These are phyloP conservation scores for Beroe ovata DNA, from an alignment of 37 sponge, comb jelly and placozoan genomes.

Conservation along the genomic window DNA sequence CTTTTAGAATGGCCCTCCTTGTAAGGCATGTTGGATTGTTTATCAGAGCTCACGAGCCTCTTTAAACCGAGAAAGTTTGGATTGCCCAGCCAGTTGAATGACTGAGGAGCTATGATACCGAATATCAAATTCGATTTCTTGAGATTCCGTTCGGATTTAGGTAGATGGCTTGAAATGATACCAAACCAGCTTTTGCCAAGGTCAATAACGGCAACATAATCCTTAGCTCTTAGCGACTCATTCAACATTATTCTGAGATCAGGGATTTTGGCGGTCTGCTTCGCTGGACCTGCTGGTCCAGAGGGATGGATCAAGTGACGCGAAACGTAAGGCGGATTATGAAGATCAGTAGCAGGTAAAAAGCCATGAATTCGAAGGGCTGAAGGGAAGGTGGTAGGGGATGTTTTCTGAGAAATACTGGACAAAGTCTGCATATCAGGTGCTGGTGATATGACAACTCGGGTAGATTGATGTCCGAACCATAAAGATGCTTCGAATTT, in stretches of 20 bases:
- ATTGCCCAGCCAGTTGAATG: constrained; percentile 37
- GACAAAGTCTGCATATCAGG: neutral
- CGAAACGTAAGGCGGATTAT: constrained; percentile 36
- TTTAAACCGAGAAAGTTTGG: constrained; percentile 52
- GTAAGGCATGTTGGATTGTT: constrained; percentile 56
- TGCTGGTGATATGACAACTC: neutral
- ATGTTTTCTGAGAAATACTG: neutral
- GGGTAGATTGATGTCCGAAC: constrained; percentile 56
- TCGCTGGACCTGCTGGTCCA: neutral
- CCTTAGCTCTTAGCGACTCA: constrained; percentile 46
- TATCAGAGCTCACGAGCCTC: constrained; percentile 1
- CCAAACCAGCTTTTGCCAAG: constrained; percentile 52
- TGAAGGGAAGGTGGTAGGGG: constrained; percentile 44
- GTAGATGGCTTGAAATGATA: constrained; percentile 15
- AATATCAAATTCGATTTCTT: constrained; percentile 55
- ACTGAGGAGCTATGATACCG: constrained; percentile 5
- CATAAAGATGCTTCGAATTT: constrained; percentile 24
- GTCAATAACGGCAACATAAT: constrained; percentile 31
- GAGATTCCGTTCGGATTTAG: constrained; percentile 42
- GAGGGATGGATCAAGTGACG: neutral
- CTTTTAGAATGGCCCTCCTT: neutral
- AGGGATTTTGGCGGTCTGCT: constrained; percentile 9
- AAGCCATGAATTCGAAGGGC: constrained; percentile 44
- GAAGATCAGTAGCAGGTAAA: constrained; percentile 42
- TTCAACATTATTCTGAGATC: constrained; percentile 32